Base-by-base conservation (phyloP, 2,797 vertebrate species). In the Numenius phaeopus region DNA sequence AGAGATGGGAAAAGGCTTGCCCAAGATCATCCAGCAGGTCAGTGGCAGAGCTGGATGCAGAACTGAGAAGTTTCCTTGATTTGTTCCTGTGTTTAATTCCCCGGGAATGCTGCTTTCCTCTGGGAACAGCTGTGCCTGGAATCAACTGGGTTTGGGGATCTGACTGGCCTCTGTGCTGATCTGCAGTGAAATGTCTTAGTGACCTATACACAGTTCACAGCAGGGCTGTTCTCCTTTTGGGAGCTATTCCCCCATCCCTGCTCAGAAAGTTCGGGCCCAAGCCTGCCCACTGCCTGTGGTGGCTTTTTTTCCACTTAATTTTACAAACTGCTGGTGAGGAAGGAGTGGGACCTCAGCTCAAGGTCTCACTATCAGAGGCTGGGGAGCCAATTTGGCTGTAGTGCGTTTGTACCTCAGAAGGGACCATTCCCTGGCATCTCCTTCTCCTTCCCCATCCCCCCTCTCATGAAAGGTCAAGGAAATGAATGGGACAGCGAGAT, bases 401-500 rank as follows among this genome's bases (percentile, higher is more conserved):
- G n/a, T 4, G 5, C 2, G 0, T 89, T 85, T 82, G 61, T 71
- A 58, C 62, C 71, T 90, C 84, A 22, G 67, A 66, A 85, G 19
- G 58, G 69, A 87, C 96, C 82, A 6, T 96, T 95, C 93, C 58
- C 79, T 76, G 77, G 71, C 76, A 39, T 90, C 89, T 91, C 83
- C 67, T 96, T 91, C 92, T 89, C 71, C 69, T 81, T 89, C 76
- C 64, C 91, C 94, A 89, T 90, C 80, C 84, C 85, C 82, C 90
- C 22, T 49, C 29, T 82, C 79, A 15, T 30, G 87, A 97, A 98
- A 96, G 97, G 97, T 97, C 96, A 97, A 87, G 94, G 96, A 95
- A 97, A 97, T 95, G 96, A 97, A 96, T 96, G 96, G 97, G 97
- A 95, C 96, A 95, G 82, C 5, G 6, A 94, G 92, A 94, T 93